Evolutionary conservation across 2,113 vertebrate genomes (phyloP), one percentile per base, ranked within the genome.

Genomic region (Axis porcinus): DNA sequence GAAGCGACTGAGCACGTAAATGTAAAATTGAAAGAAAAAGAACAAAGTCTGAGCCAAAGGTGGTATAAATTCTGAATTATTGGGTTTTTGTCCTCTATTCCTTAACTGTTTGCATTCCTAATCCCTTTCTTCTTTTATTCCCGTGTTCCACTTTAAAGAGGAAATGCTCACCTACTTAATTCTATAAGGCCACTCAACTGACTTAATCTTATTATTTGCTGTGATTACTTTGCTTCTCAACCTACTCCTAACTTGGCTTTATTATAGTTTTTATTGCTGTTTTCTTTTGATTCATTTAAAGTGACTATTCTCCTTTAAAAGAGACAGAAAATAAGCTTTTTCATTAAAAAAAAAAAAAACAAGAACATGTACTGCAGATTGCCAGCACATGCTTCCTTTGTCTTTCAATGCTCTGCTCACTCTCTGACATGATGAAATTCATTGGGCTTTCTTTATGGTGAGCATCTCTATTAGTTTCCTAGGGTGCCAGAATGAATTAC

Each of bases 241-340:
- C 9, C 36, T 78, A 88, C 33, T 62, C 45, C 86, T 86, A 95
- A 97, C 47, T 92, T 95, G 30, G 5, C 40, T 86, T 97, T 70
- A 54, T 83, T 95, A 62, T 40, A 81, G 55, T 27, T 91, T 93
- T 87, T 81, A 96, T 92, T 86, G 62, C 55, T 86, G 57, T 62
- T 96, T 97, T 94, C 23, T 76, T 92, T 81, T 47, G 47, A n/a
- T 82, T 45, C 40, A 19, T 74, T 96, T 97, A 86, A 96, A 94
- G 45, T 76, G 58, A 52, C 47, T 58, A 7, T 40, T 30, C 54
- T n/a, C 30, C n/a, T 86, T 94, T 94, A 25, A 89, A 92, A 94
- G 57, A 23, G 16, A 6, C 57, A 91, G 27, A 82, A 82, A 55
- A 83, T 86, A 85, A 95, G 55, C 15, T 62, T 88, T 84, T 62